phyloP scores from a whole-genome alignment of 2,797 vertebrate genomes.

The Parotocinclus haroldoi region DNA sequence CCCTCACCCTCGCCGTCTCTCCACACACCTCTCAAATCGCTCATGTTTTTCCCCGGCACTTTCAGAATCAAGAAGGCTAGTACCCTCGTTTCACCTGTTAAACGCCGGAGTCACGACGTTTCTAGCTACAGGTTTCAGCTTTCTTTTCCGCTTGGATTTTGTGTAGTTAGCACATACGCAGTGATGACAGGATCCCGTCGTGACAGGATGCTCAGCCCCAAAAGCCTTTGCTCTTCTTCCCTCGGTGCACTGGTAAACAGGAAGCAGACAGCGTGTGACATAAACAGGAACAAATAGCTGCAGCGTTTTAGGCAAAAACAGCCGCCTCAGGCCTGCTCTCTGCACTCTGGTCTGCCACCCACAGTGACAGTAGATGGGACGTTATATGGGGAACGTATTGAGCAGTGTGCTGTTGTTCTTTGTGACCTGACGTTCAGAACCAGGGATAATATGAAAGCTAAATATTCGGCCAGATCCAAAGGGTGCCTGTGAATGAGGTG shows the following conservation, averaged over 20 bases:
- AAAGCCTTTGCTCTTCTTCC: slow-evolving; percentile 33
- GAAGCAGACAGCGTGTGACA: slow-evolving; percentile 48
- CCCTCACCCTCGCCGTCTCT: slow-evolving; percentile 3
- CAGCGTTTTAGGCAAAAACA: slow-evolving; percentile 41
- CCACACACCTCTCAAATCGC: not conserved
- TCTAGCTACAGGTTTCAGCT: no score
- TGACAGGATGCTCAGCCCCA: slow-evolving; percentile 41
- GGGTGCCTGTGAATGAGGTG: no score
- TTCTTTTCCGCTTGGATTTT: no score
- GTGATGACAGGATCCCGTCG: slow-evolving; percentile 20
- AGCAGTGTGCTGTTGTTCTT: no score
- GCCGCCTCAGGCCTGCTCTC: not conserved
- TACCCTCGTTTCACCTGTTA: no score
- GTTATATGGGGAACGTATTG: slow-evolving; percentile 3
- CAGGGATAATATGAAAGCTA: no score
- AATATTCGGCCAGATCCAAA: no score
- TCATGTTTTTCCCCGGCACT: no score
- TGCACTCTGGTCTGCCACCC: slow-evolving; percentile 28
- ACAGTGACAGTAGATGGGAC: slow-evolving; percentile 8
- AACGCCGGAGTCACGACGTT: no score
- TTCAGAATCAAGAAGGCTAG: no score
- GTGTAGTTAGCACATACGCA: slow-evolving; percentile 4
- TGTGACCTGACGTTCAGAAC: no score
- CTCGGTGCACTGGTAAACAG: slow-evolving; percentile 48
- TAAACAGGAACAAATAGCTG: slow-evolving; percentile 54